Conservation (phyloP, 2,797 vertebrate genomes). For the Anisognathus igniventris region DNA sequence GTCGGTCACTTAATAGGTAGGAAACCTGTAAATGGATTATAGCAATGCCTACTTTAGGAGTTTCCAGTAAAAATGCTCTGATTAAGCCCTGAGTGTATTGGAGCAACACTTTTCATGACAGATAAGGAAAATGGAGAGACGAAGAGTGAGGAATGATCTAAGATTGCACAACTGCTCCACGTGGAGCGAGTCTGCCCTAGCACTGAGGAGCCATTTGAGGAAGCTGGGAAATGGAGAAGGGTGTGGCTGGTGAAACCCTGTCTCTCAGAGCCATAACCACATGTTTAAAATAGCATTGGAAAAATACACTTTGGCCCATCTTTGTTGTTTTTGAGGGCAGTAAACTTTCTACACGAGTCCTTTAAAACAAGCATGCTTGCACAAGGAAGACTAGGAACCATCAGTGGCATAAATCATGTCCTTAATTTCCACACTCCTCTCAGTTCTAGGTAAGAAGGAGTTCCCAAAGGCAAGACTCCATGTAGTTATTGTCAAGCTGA, state of each 20-base stretch:
- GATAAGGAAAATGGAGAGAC: neutral
- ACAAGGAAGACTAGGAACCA: neutral
- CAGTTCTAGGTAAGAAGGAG: neutral
- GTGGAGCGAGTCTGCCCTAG: neutral
- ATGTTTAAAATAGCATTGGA: slow-evolving; percentile 52
- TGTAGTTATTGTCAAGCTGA: neutral
- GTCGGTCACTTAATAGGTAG: neutral
- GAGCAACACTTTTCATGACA: neutral
- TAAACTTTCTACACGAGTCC: neutral
- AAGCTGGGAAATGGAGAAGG: slow-evolving; percentile 61
- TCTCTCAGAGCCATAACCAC: slow-evolving; percentile 34
- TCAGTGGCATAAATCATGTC: neutral
- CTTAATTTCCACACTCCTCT: neutral
- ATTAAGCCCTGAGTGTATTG: neutral
- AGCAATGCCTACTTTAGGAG: neutral
- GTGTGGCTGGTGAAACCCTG: slow-evolving; percentile 32
- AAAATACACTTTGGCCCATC: neutral
- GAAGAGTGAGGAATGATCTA: neutral
- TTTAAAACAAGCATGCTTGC: neutral
- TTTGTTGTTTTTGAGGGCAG: neutral
- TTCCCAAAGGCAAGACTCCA: neutral
- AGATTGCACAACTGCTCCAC: slow-evolving; percentile 35
- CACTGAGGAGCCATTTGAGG: slow-evolving; percentile 16
- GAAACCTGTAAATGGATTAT: neutral
- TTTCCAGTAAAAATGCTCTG: neutral